phyloP scores from a whole-genome alignment of 2,888 invertebrate species.

The Rhogogaster chlorosoma region DNA sequence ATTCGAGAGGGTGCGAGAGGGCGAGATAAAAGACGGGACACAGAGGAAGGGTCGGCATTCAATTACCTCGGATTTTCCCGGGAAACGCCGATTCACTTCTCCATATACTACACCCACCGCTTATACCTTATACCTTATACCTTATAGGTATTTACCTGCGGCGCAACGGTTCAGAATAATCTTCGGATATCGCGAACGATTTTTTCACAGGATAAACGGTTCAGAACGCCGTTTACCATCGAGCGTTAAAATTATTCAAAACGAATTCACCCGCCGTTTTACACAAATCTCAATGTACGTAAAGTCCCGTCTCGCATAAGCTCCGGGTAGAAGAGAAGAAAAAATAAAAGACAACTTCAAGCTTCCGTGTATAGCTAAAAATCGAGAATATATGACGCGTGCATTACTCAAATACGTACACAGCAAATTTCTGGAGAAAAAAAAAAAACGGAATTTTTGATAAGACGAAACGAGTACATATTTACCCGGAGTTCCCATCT shows the following conservation, averaged over 20 bases:
- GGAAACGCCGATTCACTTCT: slow-evolving; percentile 73
- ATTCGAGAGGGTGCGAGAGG: slow-evolving; percentile 20
- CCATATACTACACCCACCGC: slow-evolving; percentile 55
- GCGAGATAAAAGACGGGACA: slow-evolving; percentile 30
- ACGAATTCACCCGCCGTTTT: slow-evolving; percentile 36
- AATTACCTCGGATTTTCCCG: slow-evolving; percentile 76
- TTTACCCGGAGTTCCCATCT: background rate
- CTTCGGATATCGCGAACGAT: background rate
- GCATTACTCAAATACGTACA: too few species aligned
- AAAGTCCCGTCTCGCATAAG: background rate
- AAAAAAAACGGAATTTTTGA: background rate
- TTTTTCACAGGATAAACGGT: slow-evolving; percentile 26
- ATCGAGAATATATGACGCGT: too few species aligned
- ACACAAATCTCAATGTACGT: background rate
- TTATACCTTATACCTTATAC: background rate
- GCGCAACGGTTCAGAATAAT: background rate
- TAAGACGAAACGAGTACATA: background rate
- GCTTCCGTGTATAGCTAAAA: too few species aligned
- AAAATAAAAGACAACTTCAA: background rate
- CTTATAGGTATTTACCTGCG: background rate
- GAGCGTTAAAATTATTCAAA: slow-evolving; percentile 35
- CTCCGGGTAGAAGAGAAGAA: background rate
- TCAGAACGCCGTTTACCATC: background rate
- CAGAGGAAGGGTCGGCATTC: slow-evolving; percentile 69
- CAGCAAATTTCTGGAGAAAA: too few species aligned